Evolutionary conservation across 1,140 invertebrate species (phyloP), one percentile per base, ranked within the genome.

Genomic region (Anoplolepis gracilipes): DNA sequence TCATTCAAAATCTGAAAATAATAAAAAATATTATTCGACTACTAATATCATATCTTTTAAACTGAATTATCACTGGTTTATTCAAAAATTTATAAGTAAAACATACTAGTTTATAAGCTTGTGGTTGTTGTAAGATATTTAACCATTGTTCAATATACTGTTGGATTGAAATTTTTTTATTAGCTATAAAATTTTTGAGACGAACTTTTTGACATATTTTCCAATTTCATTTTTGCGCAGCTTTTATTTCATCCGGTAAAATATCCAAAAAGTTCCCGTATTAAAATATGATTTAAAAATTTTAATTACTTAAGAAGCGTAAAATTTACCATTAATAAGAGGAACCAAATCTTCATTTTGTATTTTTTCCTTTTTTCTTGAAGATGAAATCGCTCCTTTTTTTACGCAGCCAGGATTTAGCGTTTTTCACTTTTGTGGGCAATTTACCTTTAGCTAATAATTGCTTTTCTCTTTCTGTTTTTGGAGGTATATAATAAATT

Each of bases 401-500:
- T 10, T 42, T 13, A 42, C 2, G 39, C 2, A 13, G 11, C 0
- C 39, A 42, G 30, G 16, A 33, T 64, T 64, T 33, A 33, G 61
- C 16, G 5, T 33, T 64, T 33, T 33, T 64, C 7, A 64, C 25
- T 59, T 59, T 28, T 28, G 10, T 59, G 1, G 11, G 57, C 25
- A 28, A 59, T 59, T 59, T 61, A 13, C 30, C 30, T 64, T 22
- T 64, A 36, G 61, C 61, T 64, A 64, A 64, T 36, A 10, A 2
- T 25, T 67, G 64, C 3, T 42, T 67, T 67, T 25, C 36, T 42
- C 64, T 36, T 67, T 67, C 64, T 22, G 64, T 67, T 67, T 42
- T 67, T 22, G 64, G 64, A 42, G 64, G 7, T 64, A 64, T 33
- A 42, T 67, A 67, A 8, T 67, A 67, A 67, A 67, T 10, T 67